Percentiles rank a stretch among this genome's conserved stretches.
Evolutionary conservation across 2,888 invertebrate species (phyloP).

Genomic region (Phytoseiulus persimilis): DNA sequence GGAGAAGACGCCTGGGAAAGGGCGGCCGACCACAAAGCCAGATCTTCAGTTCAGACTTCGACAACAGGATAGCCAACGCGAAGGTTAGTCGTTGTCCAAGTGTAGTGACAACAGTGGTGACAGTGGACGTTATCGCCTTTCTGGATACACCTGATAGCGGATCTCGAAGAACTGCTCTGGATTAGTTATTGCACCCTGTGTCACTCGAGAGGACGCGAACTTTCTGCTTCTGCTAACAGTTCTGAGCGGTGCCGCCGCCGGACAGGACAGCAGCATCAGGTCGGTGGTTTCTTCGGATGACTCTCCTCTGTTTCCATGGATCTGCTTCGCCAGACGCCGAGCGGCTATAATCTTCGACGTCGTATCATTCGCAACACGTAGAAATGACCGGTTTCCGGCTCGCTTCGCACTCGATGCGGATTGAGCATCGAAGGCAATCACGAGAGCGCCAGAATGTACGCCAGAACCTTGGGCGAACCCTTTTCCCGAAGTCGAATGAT

Average conservation of each 20-base stretch:
- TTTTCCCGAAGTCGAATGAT: too few species aligned
- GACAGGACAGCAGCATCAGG: neutral
- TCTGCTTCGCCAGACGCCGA: neutral
- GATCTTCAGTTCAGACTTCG: neutral
- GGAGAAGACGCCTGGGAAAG: neutral
- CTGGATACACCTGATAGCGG: neutral
- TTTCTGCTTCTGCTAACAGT: neutral
- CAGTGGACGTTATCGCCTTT: neutral
- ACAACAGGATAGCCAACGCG: neutral
- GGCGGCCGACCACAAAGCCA: neutral
- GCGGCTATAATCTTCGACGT: too few species aligned
- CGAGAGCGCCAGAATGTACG: too few species aligned
- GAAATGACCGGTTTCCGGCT: too few species aligned
- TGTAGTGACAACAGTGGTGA: neutral
- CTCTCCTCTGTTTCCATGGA: neutral
- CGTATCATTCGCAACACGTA: too few species aligned
- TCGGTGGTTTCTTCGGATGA: neutral
- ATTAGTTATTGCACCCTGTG: neutral
- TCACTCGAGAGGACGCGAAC: neutral
- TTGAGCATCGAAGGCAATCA: too few species aligned
- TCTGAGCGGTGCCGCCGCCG: neutral
- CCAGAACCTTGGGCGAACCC: too few species aligned
- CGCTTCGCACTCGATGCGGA: too few species aligned
- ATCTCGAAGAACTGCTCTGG: neutral
- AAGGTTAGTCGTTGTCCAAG: neutral